Percentiles rank a stretch among this genome's conserved stretches.
These are phyloP conservation scores for Pelodiscus sinensis DNA, from an alignment of 2,113 vertebrate genomes.

Conservation along the genomic window DNA sequence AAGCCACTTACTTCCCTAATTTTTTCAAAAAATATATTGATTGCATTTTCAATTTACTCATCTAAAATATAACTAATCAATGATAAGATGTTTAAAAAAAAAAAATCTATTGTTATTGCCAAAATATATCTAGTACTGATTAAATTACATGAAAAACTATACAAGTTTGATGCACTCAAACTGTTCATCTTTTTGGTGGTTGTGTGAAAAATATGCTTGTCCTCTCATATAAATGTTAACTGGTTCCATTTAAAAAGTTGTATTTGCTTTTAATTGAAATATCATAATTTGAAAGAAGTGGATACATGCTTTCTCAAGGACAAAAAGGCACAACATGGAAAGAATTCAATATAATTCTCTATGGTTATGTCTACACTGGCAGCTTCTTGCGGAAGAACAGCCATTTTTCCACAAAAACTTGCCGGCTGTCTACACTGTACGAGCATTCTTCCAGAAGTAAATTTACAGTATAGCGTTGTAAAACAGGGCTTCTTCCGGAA, in stretches of 20 bases:
- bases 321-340: background rate
- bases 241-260: background rate
- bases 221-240: background rate
- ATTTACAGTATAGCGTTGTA: too few species aligned
- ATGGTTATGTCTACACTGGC: too few species aligned
- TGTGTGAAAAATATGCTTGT: background rate
- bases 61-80: background rate
- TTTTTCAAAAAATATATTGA: background rate
- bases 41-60: background rate
- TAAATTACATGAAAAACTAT: background rate
- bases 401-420: too few species aligned
- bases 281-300: background rate
- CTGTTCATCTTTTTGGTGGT: background rate
- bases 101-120: background rate
- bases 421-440: too few species aligned
- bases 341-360: background rate
- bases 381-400: too few species aligned
- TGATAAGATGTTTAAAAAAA: background rate
- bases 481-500: too few species aligned
- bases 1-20: too few species aligned
- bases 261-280: background rate
- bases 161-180: background rate
- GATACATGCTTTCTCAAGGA: background rate
- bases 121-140: background rate
- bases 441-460: too few species aligned